Percentiles rank a stretch among this genome's conserved stretches.
phyloP scores from a whole-genome alignment of 2,888 invertebrate genomes.

The Heterodera filipjevi region DNA sequence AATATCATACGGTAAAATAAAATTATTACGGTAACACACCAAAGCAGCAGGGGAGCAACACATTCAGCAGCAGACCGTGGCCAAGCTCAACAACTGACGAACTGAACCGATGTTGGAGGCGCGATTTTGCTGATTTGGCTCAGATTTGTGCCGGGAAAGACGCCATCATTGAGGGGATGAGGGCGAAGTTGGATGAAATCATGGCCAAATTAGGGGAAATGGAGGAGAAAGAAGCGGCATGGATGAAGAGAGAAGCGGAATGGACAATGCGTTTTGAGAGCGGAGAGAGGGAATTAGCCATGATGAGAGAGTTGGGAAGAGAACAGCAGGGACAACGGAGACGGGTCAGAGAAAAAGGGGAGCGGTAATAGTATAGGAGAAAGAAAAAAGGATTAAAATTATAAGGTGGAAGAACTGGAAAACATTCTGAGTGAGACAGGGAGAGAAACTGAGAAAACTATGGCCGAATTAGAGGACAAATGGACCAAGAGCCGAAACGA shows the following conservation, averaged over 20 bases:
- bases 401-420: slow-evolving; percentile 33
- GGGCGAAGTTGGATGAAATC: slow-evolving; percentile 45
- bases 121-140: slow-evolving; percentile 59
- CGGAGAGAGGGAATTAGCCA: slow-evolving; percentile 47
- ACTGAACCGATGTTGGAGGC: slow-evolving; percentile 40
- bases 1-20: not conserved
- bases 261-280: slow-evolving; percentile 38
- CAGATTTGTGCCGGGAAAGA: slow-evolving; percentile 58
- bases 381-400: too few relatives aligned
- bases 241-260: slow-evolving; percentile 45
- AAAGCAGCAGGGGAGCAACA: not conserved
- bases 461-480: slow-evolving; percentile 14
- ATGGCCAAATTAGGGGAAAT: slow-evolving; percentile 25
- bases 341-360: slow-evolving; percentile 30
- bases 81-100: slow-evolving; percentile 9
- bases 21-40: not conserved
- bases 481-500: slow-evolving; percentile 18
- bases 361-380: not conserved
- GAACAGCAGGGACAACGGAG: slow-evolving; percentile 42
- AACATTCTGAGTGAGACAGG: slow-evolving; percentile 6
- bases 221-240: slow-evolving; percentile 47
- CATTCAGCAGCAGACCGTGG: not conserved
- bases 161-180: slow-evolving; percentile 54
- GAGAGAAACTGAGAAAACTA: not conserved
- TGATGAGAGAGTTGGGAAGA: slow-evolving; percentile 45